These are phyloP conservation scores for Mythimna lalbum DNA, from an alignment of 2,888 invertebrate genomes.

Conservation along the genomic window DNA sequence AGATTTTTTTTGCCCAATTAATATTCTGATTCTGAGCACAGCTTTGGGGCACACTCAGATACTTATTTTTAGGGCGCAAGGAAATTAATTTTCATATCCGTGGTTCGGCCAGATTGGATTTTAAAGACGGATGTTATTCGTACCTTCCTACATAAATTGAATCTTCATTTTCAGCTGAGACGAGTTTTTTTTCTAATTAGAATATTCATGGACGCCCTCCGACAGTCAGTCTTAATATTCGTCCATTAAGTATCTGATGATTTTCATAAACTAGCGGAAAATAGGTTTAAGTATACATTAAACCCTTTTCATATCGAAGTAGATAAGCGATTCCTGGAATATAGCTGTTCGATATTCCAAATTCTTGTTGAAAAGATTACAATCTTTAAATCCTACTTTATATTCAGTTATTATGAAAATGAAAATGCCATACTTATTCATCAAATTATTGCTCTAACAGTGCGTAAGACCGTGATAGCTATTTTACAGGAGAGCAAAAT, in stretches of 20 bases:
- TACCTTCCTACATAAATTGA: constrained; percentile 41
- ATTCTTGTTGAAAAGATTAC: not conserved
- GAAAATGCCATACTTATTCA: too few species aligned
- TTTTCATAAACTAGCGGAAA: not conserved
- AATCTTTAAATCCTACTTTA: not conserved
- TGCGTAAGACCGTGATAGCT: too few species aligned
- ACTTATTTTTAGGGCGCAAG: constrained; percentile 58
- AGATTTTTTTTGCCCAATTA: constrained; percentile 60
- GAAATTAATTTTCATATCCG: constrained; percentile 73
- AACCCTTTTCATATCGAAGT: not conserved
- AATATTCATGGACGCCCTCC: not conserved
- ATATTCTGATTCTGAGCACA: constrained; percentile 53
- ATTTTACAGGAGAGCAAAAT: too few species aligned
- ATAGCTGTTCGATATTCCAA: not conserved
- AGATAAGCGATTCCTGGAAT: not conserved
- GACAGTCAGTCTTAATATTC: not conserved
- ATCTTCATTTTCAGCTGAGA: constrained; percentile 30
- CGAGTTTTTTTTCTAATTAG: not conserved
- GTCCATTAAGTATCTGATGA: not conserved
- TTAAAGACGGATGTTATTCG: constrained; percentile 39
- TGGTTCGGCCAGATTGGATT: constrained; percentile 59
- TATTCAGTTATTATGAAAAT: not conserved
- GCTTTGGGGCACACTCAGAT: constrained; percentile 51
- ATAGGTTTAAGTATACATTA: not conserved
- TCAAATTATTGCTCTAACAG: too few species aligned